Conservation (phyloP, 2,113 vertebrate species). For the Serilophus lunatus region DNA sequence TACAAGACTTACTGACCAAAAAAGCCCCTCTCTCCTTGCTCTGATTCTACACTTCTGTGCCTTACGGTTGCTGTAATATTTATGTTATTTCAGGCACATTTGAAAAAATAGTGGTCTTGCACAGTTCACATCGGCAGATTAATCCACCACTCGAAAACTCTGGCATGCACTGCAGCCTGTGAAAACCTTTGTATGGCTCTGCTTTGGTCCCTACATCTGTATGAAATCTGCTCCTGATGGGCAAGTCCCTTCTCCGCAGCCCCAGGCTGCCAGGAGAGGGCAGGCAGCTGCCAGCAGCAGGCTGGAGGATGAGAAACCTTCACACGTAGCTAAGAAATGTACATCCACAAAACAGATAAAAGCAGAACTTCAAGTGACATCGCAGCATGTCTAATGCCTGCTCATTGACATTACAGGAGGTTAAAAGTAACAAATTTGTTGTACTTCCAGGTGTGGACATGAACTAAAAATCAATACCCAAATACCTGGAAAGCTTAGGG, state of each 20-base stretch:
- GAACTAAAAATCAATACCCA: background rate
- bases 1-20: background rate
- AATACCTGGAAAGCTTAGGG: background rate
- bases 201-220: background rate
- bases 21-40: background rate
- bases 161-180: accelerated
- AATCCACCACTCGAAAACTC: background rate
- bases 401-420: background rate
- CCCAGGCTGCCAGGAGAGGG: constrained; percentile 14
- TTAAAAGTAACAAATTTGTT: background rate
- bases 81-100: background rate
- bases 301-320: background rate
- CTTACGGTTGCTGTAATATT: background rate
- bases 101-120: background rate
- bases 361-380: background rate
- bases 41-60: background rate
- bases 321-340: background rate
- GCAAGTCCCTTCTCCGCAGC: background rate
- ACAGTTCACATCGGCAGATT: background rate
- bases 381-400: accelerated
- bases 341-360: background rate
- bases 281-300: background rate
- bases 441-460: background rate
- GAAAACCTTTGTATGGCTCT: background rate
- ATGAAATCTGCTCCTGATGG: accelerated